These are phyloP conservation scores for Melieria omissa DNA, from an alignment of 2,888 invertebrate species.

Conservation along the genomic window DNA sequence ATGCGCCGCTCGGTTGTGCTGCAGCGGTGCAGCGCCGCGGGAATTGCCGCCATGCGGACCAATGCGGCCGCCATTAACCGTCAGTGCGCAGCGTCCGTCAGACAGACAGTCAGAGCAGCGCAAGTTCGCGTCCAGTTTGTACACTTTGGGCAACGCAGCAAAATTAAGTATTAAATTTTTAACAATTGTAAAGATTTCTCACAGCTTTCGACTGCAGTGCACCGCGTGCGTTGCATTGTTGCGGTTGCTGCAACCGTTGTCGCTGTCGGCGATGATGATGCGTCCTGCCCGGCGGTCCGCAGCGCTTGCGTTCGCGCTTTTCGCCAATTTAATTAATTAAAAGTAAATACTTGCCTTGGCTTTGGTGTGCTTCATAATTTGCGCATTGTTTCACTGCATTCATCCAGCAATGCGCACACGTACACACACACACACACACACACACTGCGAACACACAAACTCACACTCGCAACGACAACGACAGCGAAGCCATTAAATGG, in stretches of 20 bases:
- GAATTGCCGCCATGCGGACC: too few species aligned
- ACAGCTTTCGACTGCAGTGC: too few species aligned
- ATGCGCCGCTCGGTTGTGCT: too few species aligned
- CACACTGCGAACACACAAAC: constrained; percentile 2
- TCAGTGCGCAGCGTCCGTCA: too few species aligned
- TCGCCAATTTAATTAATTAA: constrained; percentile 6
- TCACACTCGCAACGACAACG: neutral
- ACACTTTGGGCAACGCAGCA: too few species aligned
- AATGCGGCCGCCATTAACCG: too few species aligned
- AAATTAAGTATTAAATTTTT: too few species aligned
- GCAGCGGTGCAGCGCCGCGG: too few species aligned
- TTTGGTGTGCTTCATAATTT: neutral
- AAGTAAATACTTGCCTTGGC: constrained; percentile 6
- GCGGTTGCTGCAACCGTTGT: neutral
- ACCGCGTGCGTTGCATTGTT: neutral
- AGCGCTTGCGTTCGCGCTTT: neutral
- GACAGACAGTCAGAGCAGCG: too few species aligned
- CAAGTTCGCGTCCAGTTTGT: too few species aligned
- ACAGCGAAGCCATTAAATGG: neutral
- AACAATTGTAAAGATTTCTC: too few species aligned
- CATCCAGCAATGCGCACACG: neutral
- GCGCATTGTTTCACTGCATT: neutral
- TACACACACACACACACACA: constrained; percentile 5
- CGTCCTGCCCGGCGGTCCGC: neutral
- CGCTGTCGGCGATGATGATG: neutral